These are phyloP conservation scores for Bradypus variegatus DNA, from an alignment of 2,797 vertebrate genomes.

Conservation along the genomic window DNA sequence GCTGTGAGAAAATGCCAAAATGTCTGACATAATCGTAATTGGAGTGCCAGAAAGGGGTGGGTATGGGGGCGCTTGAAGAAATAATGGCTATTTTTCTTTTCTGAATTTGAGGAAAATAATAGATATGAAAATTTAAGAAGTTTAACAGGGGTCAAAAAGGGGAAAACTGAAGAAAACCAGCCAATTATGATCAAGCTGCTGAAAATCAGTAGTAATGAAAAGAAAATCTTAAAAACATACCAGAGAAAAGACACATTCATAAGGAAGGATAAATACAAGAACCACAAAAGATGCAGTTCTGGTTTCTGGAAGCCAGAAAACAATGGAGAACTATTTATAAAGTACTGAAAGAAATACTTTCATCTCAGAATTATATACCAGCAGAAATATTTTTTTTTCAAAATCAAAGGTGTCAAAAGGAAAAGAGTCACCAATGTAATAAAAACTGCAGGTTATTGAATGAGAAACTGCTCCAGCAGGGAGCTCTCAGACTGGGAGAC, in stretches of 20 bases:
- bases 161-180: background rate
- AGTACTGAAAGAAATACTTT: background rate
- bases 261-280: background rate
- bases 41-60: background rate
- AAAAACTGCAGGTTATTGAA: too few relatives aligned
- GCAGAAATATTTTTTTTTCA: background rate
- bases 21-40: too few relatives aligned
- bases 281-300: background rate
- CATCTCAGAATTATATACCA: background rate
- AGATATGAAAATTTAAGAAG: background rate
- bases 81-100: background rate
- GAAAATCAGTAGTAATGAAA: background rate
- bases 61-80: background rate
- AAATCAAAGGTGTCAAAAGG: background rate
- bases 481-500: too few relatives aligned
- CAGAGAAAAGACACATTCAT: background rate
- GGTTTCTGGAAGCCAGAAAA: background rate
- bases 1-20: background rate
- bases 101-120: background rate
- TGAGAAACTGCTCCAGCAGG: too few relatives aligned
- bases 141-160: background rate
- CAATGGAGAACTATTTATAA: background rate
- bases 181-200: background rate
- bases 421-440: too few relatives aligned
- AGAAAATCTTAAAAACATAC: background rate